Base-by-base conservation (phyloP, 2,797 vertebrate species). In the Rachycentron canadum region DNA sequence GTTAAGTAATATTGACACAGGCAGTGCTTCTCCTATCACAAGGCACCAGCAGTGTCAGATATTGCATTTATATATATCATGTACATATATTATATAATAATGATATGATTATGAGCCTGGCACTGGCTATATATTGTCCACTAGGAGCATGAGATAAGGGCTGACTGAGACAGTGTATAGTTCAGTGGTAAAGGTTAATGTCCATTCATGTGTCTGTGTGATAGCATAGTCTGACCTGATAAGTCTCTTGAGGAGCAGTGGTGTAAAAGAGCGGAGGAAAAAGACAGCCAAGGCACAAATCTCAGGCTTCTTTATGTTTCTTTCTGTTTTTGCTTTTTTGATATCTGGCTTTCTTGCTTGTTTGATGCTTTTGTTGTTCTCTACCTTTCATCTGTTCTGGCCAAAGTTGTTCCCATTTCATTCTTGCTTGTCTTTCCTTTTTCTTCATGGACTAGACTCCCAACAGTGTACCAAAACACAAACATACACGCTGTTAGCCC, bases 1-100 rank as follows among this genome's bases (percentile, higher is more conserved):
- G 82, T 85, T 90, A 86, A 85, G 72, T 78, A 59, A 50, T 84
- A 82, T 82, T 45, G 61, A 86, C 86, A 86, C 32, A 28, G 62
- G 43, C 28, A 19, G 43, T 52, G 73, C 87, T 90, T 88, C 86
- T 70, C 81, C 85, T 93, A 93, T 93, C 92, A 57, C 73, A 7
- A 19, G 38, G 67, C 68, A 58, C 50, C 91, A 92, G 89, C 16
- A n/a, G 69, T 79, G 83, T 87, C 67, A 76, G 73, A 78, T 40
- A 7, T 43, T 60, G 53, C 73, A 64, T 72, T 71, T 70, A 75
- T 85, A 75, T 84, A 71, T 83, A 81, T 88, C 69, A 69, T 85
- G 75, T 79, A 59, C 68, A 73, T 86, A 78, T 82, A 86, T 85
- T 83, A 64, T 60, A 84, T 76, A 73, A 80, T 82, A 84, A 88